A percentile compares a stretch with the other conserved stretches of the same genome.
phyloP scores from a whole-genome alignment of 2,888 invertebrate species.

The Exocentrus adspersus region DNA sequence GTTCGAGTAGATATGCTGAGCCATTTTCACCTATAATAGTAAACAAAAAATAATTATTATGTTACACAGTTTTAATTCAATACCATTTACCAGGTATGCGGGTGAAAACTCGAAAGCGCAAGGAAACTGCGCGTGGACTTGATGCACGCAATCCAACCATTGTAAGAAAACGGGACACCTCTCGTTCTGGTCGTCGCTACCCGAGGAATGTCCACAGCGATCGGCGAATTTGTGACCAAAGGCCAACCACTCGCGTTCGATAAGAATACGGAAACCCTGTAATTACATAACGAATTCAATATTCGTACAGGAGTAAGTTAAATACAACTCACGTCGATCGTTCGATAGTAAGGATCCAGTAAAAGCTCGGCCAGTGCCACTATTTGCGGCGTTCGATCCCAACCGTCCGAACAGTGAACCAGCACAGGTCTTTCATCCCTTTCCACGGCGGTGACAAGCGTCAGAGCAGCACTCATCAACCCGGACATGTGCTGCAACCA shows the following conservation, averaged over 20 bases:
- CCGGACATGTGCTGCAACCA: conserved; percentile 93
- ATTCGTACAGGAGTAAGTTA: too few species aligned
- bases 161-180: conserved; percentile 97
- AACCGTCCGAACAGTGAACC: conserved; percentile 98
- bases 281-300: too few species aligned
- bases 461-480: conserved; percentile 81
- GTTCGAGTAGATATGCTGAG: conserved; percentile 94
- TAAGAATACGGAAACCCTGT: conserved; percentile 91
- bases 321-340: conserved; percentile 76
- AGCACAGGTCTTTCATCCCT: conserved; percentile 88
- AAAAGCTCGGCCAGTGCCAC: conserved; percentile 92
- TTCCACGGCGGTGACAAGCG: conserved; percentile 83
- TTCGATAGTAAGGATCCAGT: conserved; percentile 94
- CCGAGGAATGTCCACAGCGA: conserved; percentile 86
- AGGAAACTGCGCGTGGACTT: conserved; percentile 87
- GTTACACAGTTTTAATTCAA: too few species aligned
- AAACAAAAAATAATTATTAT: too few species aligned
- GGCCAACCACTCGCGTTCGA: conserved; percentile 97
- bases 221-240: conserved; percentile 99
- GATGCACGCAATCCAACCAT: conserved; percentile 97
- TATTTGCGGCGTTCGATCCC: conserved; percentile 98
- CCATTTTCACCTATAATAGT: conserved; percentile 90
- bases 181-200: conserved; percentile 91
- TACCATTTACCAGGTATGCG: conserved; percentile 89
- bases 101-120: conserved; percentile 96